These are phyloP conservation scores for Plemyria rubiginata DNA, from an alignment of 2,888 invertebrate genomes.

Conservation along the genomic window DNA sequence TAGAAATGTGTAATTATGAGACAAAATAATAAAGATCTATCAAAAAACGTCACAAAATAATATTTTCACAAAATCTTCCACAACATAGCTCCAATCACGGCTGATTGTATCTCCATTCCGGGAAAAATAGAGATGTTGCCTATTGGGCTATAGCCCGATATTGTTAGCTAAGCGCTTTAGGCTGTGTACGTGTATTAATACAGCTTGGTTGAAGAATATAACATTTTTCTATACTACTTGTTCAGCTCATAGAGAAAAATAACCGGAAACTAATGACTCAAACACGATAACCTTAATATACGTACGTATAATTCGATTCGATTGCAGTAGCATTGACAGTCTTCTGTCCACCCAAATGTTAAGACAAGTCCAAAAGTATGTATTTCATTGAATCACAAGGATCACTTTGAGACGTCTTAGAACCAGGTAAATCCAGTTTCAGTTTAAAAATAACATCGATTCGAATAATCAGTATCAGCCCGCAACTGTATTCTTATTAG, in stretches of 20 bases:
- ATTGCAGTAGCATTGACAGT: no score
- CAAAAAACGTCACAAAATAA: not conserved
- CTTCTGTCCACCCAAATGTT: no score
- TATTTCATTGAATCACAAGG: no score
- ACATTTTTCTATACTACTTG: constrained; percentile 6
- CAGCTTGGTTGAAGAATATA: constrained; percentile 10
- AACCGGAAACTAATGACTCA: not conserved
- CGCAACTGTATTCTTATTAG: not conserved
- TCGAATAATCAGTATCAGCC: not conserved
- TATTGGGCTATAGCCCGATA: constrained; percentile 30
- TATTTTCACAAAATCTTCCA: constrained; percentile 7
- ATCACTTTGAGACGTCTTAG: no score
- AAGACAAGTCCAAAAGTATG: no score
- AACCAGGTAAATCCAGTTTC: no score
- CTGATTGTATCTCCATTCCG: constrained; percentile 27
- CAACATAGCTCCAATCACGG: constrained; percentile 31
- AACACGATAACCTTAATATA: no score
- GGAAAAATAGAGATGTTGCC: constrained; percentile 28
- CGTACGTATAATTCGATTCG: no score
- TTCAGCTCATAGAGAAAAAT: not conserved
- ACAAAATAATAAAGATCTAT: not conserved
- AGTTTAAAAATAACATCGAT: no score
- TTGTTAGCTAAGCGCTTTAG: constrained; percentile 23
- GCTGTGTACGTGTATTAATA: constrained; percentile 30
- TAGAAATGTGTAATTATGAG: not conserved